A percentile compares a stretch with the other conserved stretches of the same genome.
Conservation (phyloP, 2,888 invertebrate species). For the Rapana venosa region DNA sequence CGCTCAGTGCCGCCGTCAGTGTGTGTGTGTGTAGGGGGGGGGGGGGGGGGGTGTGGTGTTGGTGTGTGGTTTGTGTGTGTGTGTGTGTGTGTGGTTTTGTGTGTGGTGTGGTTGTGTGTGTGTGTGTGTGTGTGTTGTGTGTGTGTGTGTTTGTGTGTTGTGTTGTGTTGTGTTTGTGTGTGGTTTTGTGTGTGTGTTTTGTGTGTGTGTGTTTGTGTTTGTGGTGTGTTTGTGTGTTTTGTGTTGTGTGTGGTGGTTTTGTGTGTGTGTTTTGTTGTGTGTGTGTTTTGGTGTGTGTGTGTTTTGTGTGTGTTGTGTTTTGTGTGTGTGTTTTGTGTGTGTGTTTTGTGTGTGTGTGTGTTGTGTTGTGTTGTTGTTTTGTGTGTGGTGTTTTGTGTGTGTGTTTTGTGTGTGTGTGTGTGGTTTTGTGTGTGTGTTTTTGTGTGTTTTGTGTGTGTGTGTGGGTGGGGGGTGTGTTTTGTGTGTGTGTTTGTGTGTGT, state of each 20-base stretch:
- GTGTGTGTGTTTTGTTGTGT: not conserved
- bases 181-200: not conserved
- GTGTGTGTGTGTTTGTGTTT: not conserved
- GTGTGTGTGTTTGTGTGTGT: too few relatives aligned
- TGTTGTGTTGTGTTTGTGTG: not conserved
- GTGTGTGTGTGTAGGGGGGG: not conserved
- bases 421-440: not conserved
- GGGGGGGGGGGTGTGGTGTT: too few relatives aligned
- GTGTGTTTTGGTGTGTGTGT: not conserved
- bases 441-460: too few relatives aligned
- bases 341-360: too few relatives aligned
- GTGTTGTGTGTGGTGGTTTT: too few relatives aligned
- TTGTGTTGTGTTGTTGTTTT: not conserved
- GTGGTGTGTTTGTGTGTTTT: not conserved
- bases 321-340: not conserved
- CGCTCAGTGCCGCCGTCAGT: not conserved
- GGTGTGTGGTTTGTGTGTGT: not conserved
- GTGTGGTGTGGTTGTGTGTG: too few relatives aligned
- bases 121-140: not conserved
- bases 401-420: slow-evolving; percentile 11
- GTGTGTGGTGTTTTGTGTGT: not conserved
- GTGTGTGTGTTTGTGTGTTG: not conserved
- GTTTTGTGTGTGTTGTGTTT: not conserved
- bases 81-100: slow-evolving; percentile 21
- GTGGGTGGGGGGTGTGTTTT: too few relatives aligned